Evolutionary conservation across 2,888 invertebrate genomes (phyloP), one percentile per base, ranked within the genome.

Genomic region (Gnatocerus cornutus): DNA sequence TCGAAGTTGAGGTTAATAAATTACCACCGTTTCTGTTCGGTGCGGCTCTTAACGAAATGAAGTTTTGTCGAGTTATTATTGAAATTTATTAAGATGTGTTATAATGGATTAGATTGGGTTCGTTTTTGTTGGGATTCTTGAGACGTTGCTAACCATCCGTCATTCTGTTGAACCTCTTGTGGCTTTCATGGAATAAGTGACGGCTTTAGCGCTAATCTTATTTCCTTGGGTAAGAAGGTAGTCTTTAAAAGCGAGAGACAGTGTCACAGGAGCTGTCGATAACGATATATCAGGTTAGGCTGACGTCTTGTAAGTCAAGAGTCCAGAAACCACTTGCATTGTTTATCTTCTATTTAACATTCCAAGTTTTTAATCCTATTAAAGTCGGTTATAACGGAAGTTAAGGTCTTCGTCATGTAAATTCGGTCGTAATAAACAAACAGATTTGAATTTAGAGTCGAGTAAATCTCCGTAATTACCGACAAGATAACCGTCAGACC

Each of bases 171-270:
- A 41, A 41, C 12, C 16, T 46, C 16, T 45, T 13, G 45, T 46
- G 46, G 46, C 46, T 46, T 46, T 21, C 46, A 46, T 7, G 56
- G 56, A 59, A 46, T 43, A 61, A 61, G 61, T 61, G 61, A 46
- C 61, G 61, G 61, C 33, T 61, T 48, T 48, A 33, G 16, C 37
- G 30, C 29, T 48, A 61, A 61, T 61, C 61, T 61, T 46, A 61
- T 61, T 61, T 61, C 10, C 30, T 37, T 13, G 27, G 14, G 37
- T 37, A 37, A 61, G 27, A 30, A 48, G 61, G 48, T 45, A 37
- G 48, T 37, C 33, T 45, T 58, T 43, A 58, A 43, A 30, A 45
- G 58, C 21, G 43, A 58, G 30, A 16, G 43, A 33, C 52, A n/a
- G 52, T 33, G 33, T 52, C 52, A 52, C 13, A 12, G 12, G 4